A percentile compares a stretch with the other conserved stretches of the same genome.
Conservation (phyloP, 2,888 invertebrate genomes). For the Heliconius aoede region DNA sequence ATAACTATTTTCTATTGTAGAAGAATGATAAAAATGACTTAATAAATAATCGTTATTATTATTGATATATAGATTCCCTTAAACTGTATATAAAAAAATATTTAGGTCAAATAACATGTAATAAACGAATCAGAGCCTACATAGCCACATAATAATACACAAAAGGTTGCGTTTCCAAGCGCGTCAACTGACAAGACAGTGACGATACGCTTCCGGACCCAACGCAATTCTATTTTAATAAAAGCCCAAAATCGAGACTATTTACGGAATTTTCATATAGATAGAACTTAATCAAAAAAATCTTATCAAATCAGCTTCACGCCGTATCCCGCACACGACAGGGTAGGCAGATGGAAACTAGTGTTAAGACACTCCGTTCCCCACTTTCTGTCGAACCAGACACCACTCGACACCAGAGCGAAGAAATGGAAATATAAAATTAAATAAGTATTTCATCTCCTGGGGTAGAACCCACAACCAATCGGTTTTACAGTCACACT, state of each 20-base stretch:
- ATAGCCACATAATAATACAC: constrained; percentile 31
- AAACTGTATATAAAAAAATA: background rate
- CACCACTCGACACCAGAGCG: too few relatives aligned
- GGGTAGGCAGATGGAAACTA: too few relatives aligned
- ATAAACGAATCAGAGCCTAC: constrained; percentile 2
- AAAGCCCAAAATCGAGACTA: background rate
- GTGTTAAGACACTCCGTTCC: too few relatives aligned
- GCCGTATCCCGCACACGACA: too few relatives aligned
- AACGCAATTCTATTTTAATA: constrained; percentile 40
- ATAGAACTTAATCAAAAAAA: background rate
- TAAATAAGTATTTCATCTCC: too few relatives aligned
- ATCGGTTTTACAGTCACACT: too few relatives aligned
- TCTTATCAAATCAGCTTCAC: too few relatives aligned
- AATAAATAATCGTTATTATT: background rate
- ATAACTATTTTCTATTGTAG: constrained; percentile 6
- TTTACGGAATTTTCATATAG: background rate
- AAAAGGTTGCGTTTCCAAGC: constrained; percentile 44
- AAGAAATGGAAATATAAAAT: too few relatives aligned
- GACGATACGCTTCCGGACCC: constrained; percentile 41
- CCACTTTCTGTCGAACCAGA: too few relatives aligned
- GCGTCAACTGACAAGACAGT: constrained; percentile 32
- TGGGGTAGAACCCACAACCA: too few relatives aligned
- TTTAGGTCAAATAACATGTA: background rate
- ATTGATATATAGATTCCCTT: background rate
- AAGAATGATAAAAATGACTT: background rate